phyloP scores from a whole-genome alignment of 2,888 invertebrate genomes.

The Nemoura dubitans region DNA sequence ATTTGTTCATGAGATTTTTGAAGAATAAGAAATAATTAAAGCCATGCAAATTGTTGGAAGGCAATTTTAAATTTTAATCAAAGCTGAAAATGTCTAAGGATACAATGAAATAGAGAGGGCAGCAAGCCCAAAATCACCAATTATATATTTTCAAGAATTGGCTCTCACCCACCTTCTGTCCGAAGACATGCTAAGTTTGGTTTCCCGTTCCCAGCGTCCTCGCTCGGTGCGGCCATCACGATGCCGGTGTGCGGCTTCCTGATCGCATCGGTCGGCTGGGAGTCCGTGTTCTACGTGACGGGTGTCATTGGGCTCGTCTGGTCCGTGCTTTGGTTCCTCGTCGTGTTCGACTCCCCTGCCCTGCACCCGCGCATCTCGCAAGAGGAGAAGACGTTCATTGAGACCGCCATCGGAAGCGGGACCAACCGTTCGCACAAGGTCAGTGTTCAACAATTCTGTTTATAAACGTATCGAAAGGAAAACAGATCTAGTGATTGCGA shows the following conservation, averaged over 20 bases:
- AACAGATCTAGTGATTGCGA: too few species aligned
- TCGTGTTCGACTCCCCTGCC: slow-evolving; percentile 83
- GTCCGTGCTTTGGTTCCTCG: slow-evolving; percentile 83
- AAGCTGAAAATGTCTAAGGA: slow-evolving; percentile 51
- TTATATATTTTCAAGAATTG: too few species aligned
- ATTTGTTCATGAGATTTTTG: too few species aligned
- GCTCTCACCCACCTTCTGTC: too few species aligned
- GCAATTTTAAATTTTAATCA: too few species aligned
- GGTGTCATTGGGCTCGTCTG: slow-evolving; percentile 80
- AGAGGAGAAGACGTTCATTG: slow-evolving; percentile 76
- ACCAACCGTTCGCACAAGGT: slow-evolving; percentile 53
- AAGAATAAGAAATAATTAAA: too few species aligned
- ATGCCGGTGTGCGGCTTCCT: slow-evolving; percentile 88
- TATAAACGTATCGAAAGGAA: too few species aligned
- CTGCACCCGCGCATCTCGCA: slow-evolving; percentile 82
- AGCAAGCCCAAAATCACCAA: slow-evolving; percentile 16
- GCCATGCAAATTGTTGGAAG: too few species aligned
- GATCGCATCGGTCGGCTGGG: slow-evolving; percentile 85
- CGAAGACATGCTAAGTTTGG: not conserved
- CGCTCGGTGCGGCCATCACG: slow-evolving; percentile 89
- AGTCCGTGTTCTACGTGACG: slow-evolving; percentile 89
- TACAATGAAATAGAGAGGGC: not conserved
- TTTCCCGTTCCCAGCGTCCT: slow-evolving; percentile 71
- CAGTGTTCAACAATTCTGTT: slow-evolving; percentile 8
- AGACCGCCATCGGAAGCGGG: slow-evolving; percentile 73